Evolutionary conservation across 2,113 vertebrate genomes (phyloP), one percentile per base, ranked within the genome.

Genomic region (Raja brachyura): DNA sequence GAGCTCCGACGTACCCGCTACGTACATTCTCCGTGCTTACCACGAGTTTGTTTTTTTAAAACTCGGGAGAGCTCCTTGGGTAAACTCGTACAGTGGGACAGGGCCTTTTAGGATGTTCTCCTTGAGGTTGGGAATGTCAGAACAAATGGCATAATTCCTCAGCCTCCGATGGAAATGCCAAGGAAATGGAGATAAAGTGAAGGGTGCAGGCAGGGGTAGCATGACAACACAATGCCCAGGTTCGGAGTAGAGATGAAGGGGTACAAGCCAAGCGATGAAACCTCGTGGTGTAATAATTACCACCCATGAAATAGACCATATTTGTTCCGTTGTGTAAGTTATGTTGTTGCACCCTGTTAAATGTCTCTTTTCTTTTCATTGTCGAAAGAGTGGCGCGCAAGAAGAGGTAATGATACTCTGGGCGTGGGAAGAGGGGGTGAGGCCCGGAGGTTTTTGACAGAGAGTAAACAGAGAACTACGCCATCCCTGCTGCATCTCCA

Each of bases 251-350:
- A 48, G 39, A 48, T 3, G 39, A 48, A 48, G 39, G 39, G 39
- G 54, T n/a, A 20, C 78, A 22, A 8, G 16, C 78, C 78, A 22
- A 1, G 13, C 22, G 8, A 4, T n/a, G 7, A 59, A 70, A 16
- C 61, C 88, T 63, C 66, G 70, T 8, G 90, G 20, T 73, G 31
- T 92, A 48, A 93, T 48, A 54, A 93, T 86, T 13, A 93, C 88
- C 74, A n/a, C n/a, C 88, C 74, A 93, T 70, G 73, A 93, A 94
- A 93, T 93, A 18, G 93, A 79, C 93, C 93, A 93, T 93, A n/a
- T 76, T 93, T 93, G 33, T 92, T 74, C 68, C n/a, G 66, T 70
- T 90, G 88, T 90, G 31, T 68, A 68, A 90, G 63, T 90, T 33
- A 39, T 70, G 68, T 48, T 73, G 90, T 92, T 74, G 20, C 68